A percentile compares a stretch with the other conserved stretches of the same genome.
phyloP scores from a whole-genome alignment of 2,888 invertebrate genomes.

The Muschampia plurimacula region DNA sequence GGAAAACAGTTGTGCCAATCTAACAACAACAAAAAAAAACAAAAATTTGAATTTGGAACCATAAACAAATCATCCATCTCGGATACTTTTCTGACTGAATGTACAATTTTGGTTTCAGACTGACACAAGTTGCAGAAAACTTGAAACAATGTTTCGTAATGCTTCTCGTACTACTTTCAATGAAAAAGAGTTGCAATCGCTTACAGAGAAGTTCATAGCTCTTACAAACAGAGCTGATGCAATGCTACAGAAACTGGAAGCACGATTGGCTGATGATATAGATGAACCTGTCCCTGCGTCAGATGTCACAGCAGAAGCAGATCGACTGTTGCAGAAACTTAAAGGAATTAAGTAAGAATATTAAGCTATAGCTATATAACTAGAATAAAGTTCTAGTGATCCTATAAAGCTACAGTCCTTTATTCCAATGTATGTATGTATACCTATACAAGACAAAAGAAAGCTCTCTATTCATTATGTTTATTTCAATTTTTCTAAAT shows the following conservation, averaged over 20 bases:
- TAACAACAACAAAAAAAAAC: too few species aligned
- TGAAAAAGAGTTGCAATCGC: slow-evolving; percentile 72
- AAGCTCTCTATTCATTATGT: not conserved
- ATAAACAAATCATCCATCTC: too few species aligned
- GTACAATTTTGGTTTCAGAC: slow-evolving; percentile 53
- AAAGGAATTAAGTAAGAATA: slow-evolving; percentile 66
- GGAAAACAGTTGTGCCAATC: too few species aligned
- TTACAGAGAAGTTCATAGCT: slow-evolving; percentile 79
- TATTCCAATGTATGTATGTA: not conserved
- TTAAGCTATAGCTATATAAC: not conserved
- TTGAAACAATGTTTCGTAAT: slow-evolving; percentile 73
- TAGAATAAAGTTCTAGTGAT: too few species aligned
- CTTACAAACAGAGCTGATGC: slow-evolving; percentile 77
- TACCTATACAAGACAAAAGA: not conserved
- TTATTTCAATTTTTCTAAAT: not conserved
- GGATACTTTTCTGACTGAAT: not conserved
- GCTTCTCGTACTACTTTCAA: slow-evolving; percentile 67
- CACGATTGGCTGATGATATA: slow-evolving; percentile 61
- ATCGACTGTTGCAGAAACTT: slow-evolving; percentile 66
- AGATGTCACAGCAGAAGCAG: slow-evolving; percentile 70
- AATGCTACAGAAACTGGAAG: slow-evolving; percentile 73
- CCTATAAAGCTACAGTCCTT: not conserved
- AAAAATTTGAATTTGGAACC: too few species aligned
- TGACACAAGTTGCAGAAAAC: slow-evolving; percentile 69
- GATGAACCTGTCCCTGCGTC: slow-evolving; percentile 60